Percentiles rank a stretch among this genome's conserved stretches.
phyloP scores from a whole-genome alignment of 2,888 invertebrate genomes.

The Heteropelma amictum region DNA sequence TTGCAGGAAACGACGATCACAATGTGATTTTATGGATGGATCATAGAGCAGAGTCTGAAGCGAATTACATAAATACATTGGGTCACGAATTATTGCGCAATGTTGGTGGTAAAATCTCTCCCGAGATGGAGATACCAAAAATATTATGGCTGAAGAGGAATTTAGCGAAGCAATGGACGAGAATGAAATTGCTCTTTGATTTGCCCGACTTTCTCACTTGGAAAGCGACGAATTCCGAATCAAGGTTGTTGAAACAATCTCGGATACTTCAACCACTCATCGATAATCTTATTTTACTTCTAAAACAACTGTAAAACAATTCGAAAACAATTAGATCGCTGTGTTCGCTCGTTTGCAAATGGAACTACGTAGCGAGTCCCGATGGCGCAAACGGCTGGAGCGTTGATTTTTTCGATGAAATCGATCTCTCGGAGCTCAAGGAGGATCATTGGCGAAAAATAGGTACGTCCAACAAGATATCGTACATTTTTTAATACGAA shows the following conservation, averaged over 20 bases:
- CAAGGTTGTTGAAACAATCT: too few species aligned
- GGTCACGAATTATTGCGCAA: conserved; percentile 88
- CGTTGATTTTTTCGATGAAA: conserved; percentile 83
- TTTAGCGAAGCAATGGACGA: conserved; percentile 84
- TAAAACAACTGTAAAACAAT: too few species aligned
- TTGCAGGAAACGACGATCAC: conserved; percentile 83
- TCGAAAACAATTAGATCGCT: too few species aligned
- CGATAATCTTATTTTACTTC: too few species aligned
- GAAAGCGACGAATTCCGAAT: conserved; percentile 89
- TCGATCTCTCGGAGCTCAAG: conserved; percentile 87
- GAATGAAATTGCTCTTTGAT: conserved; percentile 90
- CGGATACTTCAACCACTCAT: too few species aligned
- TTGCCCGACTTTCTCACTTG: conserved; percentile 96
- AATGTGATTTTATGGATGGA: conserved; percentile 84
- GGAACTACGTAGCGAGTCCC: conserved; percentile 89
- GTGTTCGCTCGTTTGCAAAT: conserved; percentile 96
- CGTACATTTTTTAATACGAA: too few species aligned
- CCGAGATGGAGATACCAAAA: conserved; percentile 99
- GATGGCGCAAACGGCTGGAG: conserved; percentile 85
- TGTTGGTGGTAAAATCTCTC: conserved; percentile 94
- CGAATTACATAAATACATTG: conserved; percentile 87
- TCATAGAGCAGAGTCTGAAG: conserved; percentile 90
- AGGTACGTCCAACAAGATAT: too few species aligned
- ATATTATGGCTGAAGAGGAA: conserved; percentile 93
- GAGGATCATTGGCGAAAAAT: conserved; percentile 84